A percentile compares a stretch with the other conserved stretches of the same genome.
These are phyloP conservation scores for Drosophila nr. medialis DNA, from an alignment of 2,888 invertebrate species.

Conservation along the genomic window DNA sequence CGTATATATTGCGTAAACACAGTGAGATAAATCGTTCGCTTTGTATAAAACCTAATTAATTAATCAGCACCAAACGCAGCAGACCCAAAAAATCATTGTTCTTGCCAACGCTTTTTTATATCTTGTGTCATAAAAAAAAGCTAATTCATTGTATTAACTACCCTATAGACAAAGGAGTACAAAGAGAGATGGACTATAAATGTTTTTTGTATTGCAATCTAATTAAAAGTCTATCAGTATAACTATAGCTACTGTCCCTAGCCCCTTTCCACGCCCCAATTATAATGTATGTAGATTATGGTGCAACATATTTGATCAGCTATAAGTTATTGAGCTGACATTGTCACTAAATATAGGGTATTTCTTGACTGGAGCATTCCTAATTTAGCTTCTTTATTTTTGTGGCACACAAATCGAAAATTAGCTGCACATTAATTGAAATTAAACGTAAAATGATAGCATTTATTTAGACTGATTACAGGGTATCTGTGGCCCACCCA, in stretches of 20 bases:
- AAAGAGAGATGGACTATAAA: background rate
- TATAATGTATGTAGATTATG: background rate
- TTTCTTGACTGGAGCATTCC: background rate
- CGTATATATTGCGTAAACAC: constrained; percentile 48
- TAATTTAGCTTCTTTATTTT: background rate
- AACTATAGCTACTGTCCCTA: background rate
- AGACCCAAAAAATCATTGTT: background rate
- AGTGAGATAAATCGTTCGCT: constrained; percentile 59
- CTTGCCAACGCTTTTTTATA: background rate
- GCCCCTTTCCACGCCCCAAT: background rate
- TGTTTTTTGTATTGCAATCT: background rate
- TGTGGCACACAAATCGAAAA: background rate
- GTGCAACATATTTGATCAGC: background rate
- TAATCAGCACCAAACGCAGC: constrained; percentile 50
- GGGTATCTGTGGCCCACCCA: constrained; percentile 2
- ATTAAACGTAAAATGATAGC: background rate
- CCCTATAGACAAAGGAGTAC: background rate
- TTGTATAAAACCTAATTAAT: constrained; percentile 65
- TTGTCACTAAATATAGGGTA: background rate
- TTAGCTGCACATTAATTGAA: background rate
- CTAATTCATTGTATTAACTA: background rate
- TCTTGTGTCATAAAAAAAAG: background rate
- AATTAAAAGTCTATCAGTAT: background rate
- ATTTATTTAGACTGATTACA: background rate
- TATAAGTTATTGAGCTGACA: background rate